Conservation (phyloP, 2,113 vertebrate genomes). For the Eurystomus gularis region DNA sequence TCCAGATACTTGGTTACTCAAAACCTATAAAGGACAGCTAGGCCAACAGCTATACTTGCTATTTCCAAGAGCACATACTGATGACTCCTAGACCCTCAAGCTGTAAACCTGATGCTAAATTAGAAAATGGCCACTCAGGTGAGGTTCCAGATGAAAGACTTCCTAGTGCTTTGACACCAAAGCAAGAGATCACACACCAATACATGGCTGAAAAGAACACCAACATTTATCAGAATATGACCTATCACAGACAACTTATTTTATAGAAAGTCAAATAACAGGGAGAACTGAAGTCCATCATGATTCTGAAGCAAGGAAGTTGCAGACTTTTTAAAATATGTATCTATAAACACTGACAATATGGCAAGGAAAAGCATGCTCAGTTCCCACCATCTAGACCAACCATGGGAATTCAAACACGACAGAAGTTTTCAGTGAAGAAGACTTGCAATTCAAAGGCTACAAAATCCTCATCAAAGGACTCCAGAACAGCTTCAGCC, state of each 20-base stretch:
- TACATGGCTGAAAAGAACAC: background rate
- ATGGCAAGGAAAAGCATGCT: fast-evolving
- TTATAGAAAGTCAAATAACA: background rate
- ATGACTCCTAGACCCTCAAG: background rate
- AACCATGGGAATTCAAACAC: background rate
- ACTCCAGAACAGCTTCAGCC: background rate
- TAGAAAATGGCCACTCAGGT: background rate
- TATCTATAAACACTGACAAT: background rate
- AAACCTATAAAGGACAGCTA: background rate
- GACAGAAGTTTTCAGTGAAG: background rate
- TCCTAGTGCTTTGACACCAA: background rate
- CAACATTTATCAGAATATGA: background rate
- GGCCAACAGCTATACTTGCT: background rate
- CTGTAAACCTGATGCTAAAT: background rate
- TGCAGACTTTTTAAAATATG: background rate
- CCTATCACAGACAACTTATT: background rate
- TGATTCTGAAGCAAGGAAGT: background rate
- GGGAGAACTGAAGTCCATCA: background rate
- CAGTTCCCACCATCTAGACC: background rate
- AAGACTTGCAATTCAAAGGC: background rate
- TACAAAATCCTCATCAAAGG: background rate
- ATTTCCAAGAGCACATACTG: background rate
- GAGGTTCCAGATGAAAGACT: background rate
- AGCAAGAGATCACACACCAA: background rate
- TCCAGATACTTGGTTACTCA: background rate